Evolutionary conservation across 2,888 invertebrate genomes (phyloP).

Genomic region (Erebia aethiops): DNA sequence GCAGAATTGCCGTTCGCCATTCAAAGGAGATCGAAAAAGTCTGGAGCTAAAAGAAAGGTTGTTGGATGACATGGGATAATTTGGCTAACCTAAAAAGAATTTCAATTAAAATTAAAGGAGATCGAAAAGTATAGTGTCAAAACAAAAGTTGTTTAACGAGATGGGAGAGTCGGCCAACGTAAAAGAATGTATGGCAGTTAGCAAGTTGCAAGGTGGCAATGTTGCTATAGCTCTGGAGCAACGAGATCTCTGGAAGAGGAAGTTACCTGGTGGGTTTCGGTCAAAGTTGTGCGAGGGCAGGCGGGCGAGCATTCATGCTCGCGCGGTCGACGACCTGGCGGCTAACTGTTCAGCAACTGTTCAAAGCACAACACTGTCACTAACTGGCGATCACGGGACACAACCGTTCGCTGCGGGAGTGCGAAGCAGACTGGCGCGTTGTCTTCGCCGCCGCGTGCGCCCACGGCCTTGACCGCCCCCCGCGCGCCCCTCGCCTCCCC

Average conservation of each 20-base stretch:
- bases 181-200: not conserved
- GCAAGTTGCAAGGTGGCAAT: not conserved
- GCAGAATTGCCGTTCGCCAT: not conserved
- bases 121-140: not conserved
- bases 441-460: constrained; percentile 56
- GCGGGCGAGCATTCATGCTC: constrained; percentile 68
- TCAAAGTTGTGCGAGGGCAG: constrained; percentile 52
- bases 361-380: constrained; percentile 46
- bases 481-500: constrained; percentile 35
- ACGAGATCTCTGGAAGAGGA: constrained; percentile 24
- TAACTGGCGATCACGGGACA: constrained; percentile 43
- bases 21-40: not conserved
- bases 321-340: constrained; percentile 74
- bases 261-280: constrained; percentile 62
- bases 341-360: constrained; percentile 56
- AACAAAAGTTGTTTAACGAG: not conserved
- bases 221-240: not conserved
- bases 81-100: not conserved
- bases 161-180: not conserved
- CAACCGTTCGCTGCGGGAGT: constrained; percentile 41
- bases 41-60: not conserved
- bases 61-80: not conserved
- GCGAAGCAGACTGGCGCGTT: constrained; percentile 48
- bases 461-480: constrained; percentile 72
- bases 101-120: not conserved